Percentiles rank a stretch among this genome's conserved stretches.
Conservation (phyloP, 2,113 vertebrate genomes). For the Tragelaphus scriptus region DNA sequence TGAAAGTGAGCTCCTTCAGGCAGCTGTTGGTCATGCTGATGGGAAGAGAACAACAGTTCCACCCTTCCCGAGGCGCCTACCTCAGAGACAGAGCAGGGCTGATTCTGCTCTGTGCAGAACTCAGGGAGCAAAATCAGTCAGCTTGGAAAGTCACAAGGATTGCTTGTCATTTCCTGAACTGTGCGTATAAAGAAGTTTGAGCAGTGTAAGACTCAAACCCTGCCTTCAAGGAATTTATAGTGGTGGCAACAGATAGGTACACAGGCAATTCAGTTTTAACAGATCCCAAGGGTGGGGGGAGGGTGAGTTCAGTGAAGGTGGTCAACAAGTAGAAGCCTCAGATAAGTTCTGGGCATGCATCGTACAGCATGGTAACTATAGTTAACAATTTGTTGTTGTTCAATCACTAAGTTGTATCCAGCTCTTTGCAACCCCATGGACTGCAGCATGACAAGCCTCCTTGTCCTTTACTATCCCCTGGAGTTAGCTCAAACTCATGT, state of each 20-base stretch:
- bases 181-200: not conserved
- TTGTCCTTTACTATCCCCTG: not conserved
- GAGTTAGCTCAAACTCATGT: not conserved
- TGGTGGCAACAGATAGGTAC: not conserved
- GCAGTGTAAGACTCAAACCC: not conserved
- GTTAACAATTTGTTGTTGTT: not conserved
- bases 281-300: not conserved
- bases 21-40: not conserved
- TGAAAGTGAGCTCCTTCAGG: not conserved
- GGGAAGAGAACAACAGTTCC: not conserved
- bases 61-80: accelerated
- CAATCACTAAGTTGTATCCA: not conserved
- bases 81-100: not conserved
- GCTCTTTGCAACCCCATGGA: not conserved
- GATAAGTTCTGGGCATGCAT: not conserved
- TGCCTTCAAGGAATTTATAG: not conserved
- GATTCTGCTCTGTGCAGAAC: not conserved
- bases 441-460: not conserved
- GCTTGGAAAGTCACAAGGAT: not conserved
- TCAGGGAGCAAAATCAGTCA: not conserved
- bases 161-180: not conserved
- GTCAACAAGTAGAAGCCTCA: not conserved
- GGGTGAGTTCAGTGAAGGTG: not conserved
- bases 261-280: not conserved
- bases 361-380: not conserved